Percentiles rank a stretch among this genome's conserved stretches.
These are phyloP conservation scores for Pempheris klunzingeri DNA, from an alignment of 2,797 vertebrate genomes.

Conservation along the genomic window DNA sequence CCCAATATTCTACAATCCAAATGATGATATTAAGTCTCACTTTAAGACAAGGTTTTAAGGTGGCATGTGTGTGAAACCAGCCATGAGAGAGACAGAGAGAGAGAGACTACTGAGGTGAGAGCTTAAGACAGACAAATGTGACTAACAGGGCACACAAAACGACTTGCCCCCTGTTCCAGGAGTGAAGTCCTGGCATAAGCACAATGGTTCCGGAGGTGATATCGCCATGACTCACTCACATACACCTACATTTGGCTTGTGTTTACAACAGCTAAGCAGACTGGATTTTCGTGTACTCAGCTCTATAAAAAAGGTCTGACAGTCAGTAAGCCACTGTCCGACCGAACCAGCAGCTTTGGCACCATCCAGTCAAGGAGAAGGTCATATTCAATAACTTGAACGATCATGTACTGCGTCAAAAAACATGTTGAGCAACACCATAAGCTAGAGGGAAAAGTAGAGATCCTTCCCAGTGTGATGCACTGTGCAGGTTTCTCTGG, in stretches of 20 bases:
- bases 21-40: neutral
- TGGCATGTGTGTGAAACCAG: conserved; percentile 11
- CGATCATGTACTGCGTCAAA: conserved; percentile 3
- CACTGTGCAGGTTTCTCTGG: neutral
- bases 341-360: conserved; percentile 7
- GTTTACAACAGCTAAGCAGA: conserved; percentile 40
- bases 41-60: neutral
- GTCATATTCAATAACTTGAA: neutral
- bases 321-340: conserved; percentile 11
- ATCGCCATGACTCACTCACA: conserved; percentile 64
- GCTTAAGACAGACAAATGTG: conserved; percentile 26
- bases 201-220: conserved; percentile 59
- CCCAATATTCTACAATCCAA: neutral
- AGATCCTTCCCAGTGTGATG: neutral
- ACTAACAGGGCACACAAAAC: conserved; percentile 33
- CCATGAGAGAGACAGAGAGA: neutral
- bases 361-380: conserved; percentile 11
- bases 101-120: conserved; percentile 2
- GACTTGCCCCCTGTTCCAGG: conserved; percentile 41
- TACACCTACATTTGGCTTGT: conserved; percentile 47
- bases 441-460: neutral
- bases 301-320: conserved; percentile 21
- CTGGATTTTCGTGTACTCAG: conserved; percentile 37
- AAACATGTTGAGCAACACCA: neutral
- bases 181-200: conserved; percentile 49